A percentile compares a stretch with the other conserved stretches of the same genome.
Evolutionary conservation across 1,140 invertebrate genomes (phyloP).

Genomic region (Zaprionus vittiger): DNA sequence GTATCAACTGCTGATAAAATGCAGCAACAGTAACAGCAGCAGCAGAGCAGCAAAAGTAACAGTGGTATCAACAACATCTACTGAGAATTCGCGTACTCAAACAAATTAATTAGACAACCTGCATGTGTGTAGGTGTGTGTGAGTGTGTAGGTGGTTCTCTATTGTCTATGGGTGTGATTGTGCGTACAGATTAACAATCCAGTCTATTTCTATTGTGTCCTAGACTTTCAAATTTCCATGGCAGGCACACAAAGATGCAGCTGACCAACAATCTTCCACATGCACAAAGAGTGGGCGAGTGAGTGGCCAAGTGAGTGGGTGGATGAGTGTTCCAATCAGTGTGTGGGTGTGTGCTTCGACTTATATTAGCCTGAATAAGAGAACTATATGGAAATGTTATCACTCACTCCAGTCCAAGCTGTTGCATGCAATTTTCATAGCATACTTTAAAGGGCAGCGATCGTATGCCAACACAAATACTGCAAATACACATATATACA

Average conservation of each 20-base stretch:
- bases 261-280: too few species aligned
- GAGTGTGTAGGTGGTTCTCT: not conserved
- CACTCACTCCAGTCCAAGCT: not conserved
- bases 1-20: slow-evolving; percentile 15
- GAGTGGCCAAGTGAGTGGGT: too few species aligned
- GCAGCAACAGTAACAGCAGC: slow-evolving; percentile 5
- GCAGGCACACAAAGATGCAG: too few species aligned
- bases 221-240: not conserved
- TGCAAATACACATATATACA: not conserved
- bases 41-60: not conserved
- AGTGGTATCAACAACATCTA: not conserved
- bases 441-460: not conserved
- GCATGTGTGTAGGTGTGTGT: not conserved
- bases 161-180: not conserved
- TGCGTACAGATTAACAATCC: not conserved
- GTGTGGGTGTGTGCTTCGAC: not conserved
- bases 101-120: not conserved
- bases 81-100: not conserved
- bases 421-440: not conserved
- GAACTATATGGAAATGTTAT: not conserved
- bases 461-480: not conserved
- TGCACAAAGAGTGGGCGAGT: too few species aligned
- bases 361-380: not conserved
- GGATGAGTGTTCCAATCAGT: not conserved
- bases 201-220: not conserved